Base-by-base conservation (phyloP, 2,888 invertebrate species). In the Volucella inanis region DNA sequence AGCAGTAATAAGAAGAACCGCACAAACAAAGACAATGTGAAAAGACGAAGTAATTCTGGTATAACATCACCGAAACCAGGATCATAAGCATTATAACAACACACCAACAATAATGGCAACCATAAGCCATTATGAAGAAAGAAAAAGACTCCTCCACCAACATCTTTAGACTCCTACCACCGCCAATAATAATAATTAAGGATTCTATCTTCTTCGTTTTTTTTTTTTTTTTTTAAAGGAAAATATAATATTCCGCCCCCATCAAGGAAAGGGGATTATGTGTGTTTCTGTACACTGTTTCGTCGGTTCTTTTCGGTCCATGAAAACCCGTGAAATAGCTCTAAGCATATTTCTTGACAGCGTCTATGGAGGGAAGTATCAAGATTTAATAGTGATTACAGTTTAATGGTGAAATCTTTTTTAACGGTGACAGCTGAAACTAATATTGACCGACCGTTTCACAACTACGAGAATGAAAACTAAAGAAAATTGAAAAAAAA, bases 151-250 rank as follows among this genome's bases (percentile, higher is more conserved):
- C 31, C 31, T 4, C 31, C 31, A 31, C 31, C 31, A 31, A 4
- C 31, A 6, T 31, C 31, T 6, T 31, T 6, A 3, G 31, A 31
- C 31, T 3, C 31, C 6, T 6, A 83, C 61, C 72, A 72, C 67
- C 61, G 49, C 72, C 78, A 74, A 78, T 74, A 83, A 61, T 54
- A 77, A 68, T 83, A 83, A 78, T 83, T 83, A 78, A 67, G 78
- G 78, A 67, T 31, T 31, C 31, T 31, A 31, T 31, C 6, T 31
- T 31, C 39, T 18, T 59, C 41, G 49, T 59, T n/a, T n/a, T n/a
- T n/a, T 45, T 38, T 39, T 75, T 15, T 38, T 57, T 49, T 18
- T 41, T 39, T 6, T 18, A n/a, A 14, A n/a, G n/a, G 31, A 31
- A 31, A 31, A 31, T 31, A 22, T 14, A 22, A 38, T 71, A 49